Evolutionary conservation across 2,888 invertebrate species (phyloP).

Genomic region (Drosophila tripunctata): DNA sequence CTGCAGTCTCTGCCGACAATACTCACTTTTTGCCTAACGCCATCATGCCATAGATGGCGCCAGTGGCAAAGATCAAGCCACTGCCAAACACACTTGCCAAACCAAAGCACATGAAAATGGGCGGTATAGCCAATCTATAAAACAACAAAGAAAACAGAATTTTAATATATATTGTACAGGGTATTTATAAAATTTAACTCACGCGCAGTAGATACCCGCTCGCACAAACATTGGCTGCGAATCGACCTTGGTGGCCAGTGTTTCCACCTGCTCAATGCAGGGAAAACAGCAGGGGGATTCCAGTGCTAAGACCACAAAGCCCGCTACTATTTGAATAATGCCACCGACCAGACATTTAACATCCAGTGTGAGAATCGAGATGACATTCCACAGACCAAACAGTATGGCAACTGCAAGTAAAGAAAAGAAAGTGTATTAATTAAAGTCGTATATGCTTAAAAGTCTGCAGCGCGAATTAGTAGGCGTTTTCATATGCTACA

Average conservation of each 20-base stretch:
- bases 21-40: constrained; percentile 97
- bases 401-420: constrained; percentile 92
- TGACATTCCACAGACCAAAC: constrained; percentile 91
- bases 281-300: constrained; percentile 99
- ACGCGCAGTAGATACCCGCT: constrained; percentile 93
- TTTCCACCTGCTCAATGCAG: constrained; percentile 97
- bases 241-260: constrained; percentile 92
- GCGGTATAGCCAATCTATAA: constrained; percentile 90
- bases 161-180: neutral
- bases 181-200: constrained; percentile 84
- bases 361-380: constrained; percentile 87
- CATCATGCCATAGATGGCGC: constrained; percentile 96
- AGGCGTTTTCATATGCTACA: too few relatives aligned
- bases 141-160: constrained; percentile 85
- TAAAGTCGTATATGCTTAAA: neutral
- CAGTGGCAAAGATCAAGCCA: constrained; percentile 94
- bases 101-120: constrained; percentile 91
- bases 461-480: too few relatives aligned
- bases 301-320: constrained; percentile 93
- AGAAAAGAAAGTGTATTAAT: neutral
- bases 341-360: constrained; percentile 90
- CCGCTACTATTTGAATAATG: constrained; percentile 94
- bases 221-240: constrained; percentile 95
- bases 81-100: constrained; percentile 93
- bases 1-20: constrained; percentile 5